A percentile compares a stretch with the other conserved stretches of the same genome.
Evolutionary conservation across 1,140 invertebrate species (phyloP).

Genomic region (Thalassaphorura encarpata): DNA sequence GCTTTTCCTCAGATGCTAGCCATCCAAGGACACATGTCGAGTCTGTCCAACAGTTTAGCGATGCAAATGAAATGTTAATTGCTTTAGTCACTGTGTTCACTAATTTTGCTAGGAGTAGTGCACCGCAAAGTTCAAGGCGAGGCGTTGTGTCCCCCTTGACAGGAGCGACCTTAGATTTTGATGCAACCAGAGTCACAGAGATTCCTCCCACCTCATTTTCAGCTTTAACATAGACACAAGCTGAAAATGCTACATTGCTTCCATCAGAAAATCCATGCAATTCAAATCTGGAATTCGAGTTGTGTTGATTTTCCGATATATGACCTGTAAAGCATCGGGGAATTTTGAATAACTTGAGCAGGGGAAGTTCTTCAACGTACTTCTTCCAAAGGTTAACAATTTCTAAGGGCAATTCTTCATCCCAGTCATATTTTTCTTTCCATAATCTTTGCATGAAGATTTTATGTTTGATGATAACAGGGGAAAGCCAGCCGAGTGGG

Average conservation of each 20-base stretch:
- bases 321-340: not conserved
- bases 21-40: conserved; percentile 2
- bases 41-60: not conserved
- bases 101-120: not conserved
- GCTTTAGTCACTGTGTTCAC: not conserved
- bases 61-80: not conserved
- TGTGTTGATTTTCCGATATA: not conserved
- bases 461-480: conserved; percentile 19
- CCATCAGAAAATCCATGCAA: conserved; percentile 3
- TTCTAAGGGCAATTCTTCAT: conserved; percentile 14
- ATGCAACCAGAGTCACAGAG: not conserved
- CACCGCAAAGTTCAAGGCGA: conserved; percentile 4
- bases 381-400: conserved; percentile 9
- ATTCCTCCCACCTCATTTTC: not conserved
- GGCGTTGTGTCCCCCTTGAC: not conserved
- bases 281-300: not conserved
- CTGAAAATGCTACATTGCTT: not conserved
- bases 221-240: not conserved
- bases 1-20: not conserved
- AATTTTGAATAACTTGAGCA: not conserved
- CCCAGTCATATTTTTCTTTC: conserved; percentile 19
- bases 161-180: conserved; percentile 12
- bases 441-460: conserved; percentile 29
- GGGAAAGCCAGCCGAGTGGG: conserved; percentile 20
- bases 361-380: not conserved